Conservation (phyloP, 2,113 vertebrate species). For the Aldabrachelys gigantea region DNA sequence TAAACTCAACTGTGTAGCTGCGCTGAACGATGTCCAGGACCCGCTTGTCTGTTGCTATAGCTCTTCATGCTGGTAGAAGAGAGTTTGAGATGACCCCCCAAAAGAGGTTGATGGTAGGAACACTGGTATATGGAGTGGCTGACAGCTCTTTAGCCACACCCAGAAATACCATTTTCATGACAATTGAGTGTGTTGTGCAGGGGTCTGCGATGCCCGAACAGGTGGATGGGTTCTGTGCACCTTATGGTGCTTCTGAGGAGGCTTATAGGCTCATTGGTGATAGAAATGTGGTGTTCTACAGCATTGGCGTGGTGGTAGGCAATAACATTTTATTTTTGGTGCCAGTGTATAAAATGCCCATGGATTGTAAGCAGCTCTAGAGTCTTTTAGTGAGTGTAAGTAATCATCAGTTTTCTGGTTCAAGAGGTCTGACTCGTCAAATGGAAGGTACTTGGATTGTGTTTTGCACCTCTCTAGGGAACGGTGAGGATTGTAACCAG, state of each 20-base stretch:
- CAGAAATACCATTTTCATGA: background rate
- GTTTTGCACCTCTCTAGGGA: no score
- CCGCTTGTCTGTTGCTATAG: background rate
- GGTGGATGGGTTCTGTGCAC: background rate
- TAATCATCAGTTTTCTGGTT: no score
- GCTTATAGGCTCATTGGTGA: background rate
- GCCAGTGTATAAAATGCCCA: background rate
- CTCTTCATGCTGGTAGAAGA: background rate
- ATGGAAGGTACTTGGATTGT: no score
- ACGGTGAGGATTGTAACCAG: no score
- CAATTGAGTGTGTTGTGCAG: background rate
- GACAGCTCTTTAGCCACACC: background rate
- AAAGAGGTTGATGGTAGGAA: background rate
- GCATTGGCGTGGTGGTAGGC: no score
- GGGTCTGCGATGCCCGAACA: background rate
- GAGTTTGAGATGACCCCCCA: background rate
- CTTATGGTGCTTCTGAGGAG: background rate
- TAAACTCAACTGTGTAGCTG: background rate
- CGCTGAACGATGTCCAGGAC: background rate
- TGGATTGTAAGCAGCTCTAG: background rate
- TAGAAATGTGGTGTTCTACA: background rate
- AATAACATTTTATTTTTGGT: background rate
- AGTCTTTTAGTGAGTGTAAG: no score
- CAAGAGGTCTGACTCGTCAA: no score
- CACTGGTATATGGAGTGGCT: background rate